Conservation (phyloP, 2,797 vertebrate species). For the Toxotes lorentzi region DNA sequence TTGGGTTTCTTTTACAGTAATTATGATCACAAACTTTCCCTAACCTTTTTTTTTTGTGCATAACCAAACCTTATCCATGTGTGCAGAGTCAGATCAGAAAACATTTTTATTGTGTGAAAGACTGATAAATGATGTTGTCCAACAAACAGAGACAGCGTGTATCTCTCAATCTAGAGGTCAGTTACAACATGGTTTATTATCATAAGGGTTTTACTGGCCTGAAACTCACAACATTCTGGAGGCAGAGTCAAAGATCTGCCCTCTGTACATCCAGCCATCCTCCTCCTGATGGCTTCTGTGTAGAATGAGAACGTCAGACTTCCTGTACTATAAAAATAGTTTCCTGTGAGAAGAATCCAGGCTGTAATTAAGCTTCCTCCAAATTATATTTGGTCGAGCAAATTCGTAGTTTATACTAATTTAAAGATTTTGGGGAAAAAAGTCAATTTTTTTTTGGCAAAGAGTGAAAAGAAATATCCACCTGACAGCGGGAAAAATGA, state of each 20-base stretch:
- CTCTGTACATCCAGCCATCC: not conserved
- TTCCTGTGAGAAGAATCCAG: not conserved
- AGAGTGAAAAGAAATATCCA: not conserved
- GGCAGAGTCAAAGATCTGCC: not conserved
- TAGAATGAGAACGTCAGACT: not conserved
- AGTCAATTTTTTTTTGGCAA: not conserved
- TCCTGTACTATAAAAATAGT: not conserved
- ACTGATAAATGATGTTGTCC: not conserved
- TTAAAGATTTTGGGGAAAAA: not conserved
- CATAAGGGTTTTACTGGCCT: not conserved
- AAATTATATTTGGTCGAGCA: not conserved
- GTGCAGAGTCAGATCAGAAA: not conserved
- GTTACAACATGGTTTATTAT: not conserved
- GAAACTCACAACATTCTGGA: not conserved
- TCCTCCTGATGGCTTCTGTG: not conserved
- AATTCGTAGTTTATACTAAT: not conserved
- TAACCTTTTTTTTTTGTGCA: not conserved
- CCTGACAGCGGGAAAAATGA: not conserved
- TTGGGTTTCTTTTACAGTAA: not conserved
- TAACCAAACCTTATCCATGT: not conserved
- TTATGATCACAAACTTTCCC: not conserved
- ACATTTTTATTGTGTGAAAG: not conserved
- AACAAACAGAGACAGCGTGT: not conserved
- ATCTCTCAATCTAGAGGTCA: not conserved
- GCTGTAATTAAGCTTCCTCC: not conserved